Conservation (phyloP, 2,113 vertebrate species). For the Alaudala cheleensis region DNA sequence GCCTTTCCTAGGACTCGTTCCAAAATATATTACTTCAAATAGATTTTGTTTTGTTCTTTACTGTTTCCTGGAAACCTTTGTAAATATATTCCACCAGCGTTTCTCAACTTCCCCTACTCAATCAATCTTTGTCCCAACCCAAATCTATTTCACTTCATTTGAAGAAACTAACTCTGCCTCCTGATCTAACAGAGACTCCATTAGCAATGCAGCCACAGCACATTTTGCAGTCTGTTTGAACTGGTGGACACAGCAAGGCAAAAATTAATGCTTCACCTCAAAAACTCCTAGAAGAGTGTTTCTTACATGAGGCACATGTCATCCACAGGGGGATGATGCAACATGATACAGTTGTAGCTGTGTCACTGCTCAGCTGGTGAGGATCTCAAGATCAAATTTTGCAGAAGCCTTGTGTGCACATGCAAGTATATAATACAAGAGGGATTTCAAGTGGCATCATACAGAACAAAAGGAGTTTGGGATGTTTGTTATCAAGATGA, state of each 20-base stretch:
- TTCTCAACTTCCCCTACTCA: conserved; percentile 38
- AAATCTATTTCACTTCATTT: conserved; percentile 52
- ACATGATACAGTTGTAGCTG: not conserved
- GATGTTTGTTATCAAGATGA: not conserved
- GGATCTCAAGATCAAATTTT: not conserved
- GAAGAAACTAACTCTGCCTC: conserved; percentile 34
- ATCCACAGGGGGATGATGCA: not conserved
- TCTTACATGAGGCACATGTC: not conserved
- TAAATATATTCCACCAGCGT: conserved; percentile 23
- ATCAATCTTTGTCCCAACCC: conserved; percentile 56
- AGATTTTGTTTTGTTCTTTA: conserved; percentile 40
- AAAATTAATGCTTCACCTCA: not conserved
- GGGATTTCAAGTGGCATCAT: not conserved
- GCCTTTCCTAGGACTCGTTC: not conserved
- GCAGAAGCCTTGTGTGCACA: not conserved
- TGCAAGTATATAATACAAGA: not conserved
- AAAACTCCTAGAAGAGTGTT: not conserved
- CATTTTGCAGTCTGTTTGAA: conserved; percentile 50
- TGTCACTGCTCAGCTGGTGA: not conserved
- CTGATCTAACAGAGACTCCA: conserved; percentile 17
- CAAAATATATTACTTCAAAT: conserved; percentile 48
- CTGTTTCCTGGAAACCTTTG: conserved; percentile 21
- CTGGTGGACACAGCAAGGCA: not conserved
- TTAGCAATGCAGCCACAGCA: conserved; percentile 11
- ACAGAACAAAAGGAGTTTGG: not conserved